Evolutionary conservation across 2,888 invertebrate genomes (phyloP).

Genomic region (Calameuta filiformis): DNA sequence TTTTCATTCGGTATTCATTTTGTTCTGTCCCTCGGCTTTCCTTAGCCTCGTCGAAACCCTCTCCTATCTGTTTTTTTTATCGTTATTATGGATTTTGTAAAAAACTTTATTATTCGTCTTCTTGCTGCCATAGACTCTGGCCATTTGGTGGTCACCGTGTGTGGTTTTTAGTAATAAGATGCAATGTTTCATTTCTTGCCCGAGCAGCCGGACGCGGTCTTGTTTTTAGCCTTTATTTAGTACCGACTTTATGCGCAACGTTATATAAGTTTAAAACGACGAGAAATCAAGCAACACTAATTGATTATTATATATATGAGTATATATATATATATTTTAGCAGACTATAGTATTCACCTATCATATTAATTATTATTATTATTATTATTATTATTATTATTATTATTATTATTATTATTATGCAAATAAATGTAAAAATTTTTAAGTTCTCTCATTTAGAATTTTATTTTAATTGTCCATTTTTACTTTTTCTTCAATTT

Average conservation of each 20-base stretch:
- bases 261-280: neutral
- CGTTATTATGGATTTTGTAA: neutral
- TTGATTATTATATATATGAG: slow-evolving; percentile 46
- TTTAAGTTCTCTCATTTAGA: slow-evolving; percentile 48
- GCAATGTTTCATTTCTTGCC: neutral
- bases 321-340: slow-evolving; percentile 26
- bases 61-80: no score
- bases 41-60: neutral
- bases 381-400: slow-evolving; percentile 40
- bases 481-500: neutral
- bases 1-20: neutral
- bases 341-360: slow-evolving; percentile 43
- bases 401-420: slow-evolving; percentile 47
- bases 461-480: slow-evolving; percentile 39
- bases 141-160: neutral
- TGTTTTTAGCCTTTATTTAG: neutral
- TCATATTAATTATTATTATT: slow-evolving; percentile 25
- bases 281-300: slow-evolving; percentile 18
- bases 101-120: neutral
- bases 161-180: neutral
- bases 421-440: slow-evolving; percentile 58
- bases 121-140: neutral
- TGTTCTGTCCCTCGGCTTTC: neutral
- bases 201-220: neutral
- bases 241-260: neutral